Evolutionary conservation across 2,888 invertebrate genomes (phyloP), one percentile per base, ranked within the genome.

Genomic region (Phlogophora meticulosa): DNA sequence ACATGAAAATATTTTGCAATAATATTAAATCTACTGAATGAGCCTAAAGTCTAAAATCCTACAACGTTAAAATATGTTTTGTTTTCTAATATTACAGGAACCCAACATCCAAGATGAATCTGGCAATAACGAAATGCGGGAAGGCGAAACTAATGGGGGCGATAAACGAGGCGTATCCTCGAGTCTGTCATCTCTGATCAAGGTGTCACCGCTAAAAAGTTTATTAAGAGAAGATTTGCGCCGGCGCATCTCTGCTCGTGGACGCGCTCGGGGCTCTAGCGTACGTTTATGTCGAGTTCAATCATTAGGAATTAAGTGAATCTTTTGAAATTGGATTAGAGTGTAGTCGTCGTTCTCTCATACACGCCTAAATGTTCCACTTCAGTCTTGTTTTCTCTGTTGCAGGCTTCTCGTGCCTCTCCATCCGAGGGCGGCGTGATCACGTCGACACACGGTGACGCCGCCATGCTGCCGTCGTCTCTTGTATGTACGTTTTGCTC

Each of bases 401-500:
- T 84, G 75, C 94, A 91, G 94, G 93, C 92, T 11, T 91, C 94
- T 11, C 91, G 96, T 32, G 92, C 94, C 0, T 95, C 95, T 0
- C 95, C 95, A 22, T 94, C 94, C 0, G 96, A 95, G 73, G 95
- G 94, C 69, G 97, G 97, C 40, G 96, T 96, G 48, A 97, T 97
- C 65, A 98, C 98, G 34, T 98, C 98, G 2, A 98, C 97, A 1
- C 96, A 96, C 83, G 96, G 96, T 63, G 98, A 97, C 45, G 96
- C 95, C 87, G 76, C 94, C 90, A 65, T 96, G 83, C 92, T 94
- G 82, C 95, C 96, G 1, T 89, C 96, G 28, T 92, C 96, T 38
- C 96, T 98, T 57, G 97, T 98, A 85, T 99, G 99, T 93, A 96
- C 97, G 28, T 98, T 98, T 93, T 99, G 99, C 94, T 98, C 98